These are phyloP conservation scores for Isotomurus palustris DNA, from an alignment of 2,888 invertebrate species.

Conservation along the genomic window DNA sequence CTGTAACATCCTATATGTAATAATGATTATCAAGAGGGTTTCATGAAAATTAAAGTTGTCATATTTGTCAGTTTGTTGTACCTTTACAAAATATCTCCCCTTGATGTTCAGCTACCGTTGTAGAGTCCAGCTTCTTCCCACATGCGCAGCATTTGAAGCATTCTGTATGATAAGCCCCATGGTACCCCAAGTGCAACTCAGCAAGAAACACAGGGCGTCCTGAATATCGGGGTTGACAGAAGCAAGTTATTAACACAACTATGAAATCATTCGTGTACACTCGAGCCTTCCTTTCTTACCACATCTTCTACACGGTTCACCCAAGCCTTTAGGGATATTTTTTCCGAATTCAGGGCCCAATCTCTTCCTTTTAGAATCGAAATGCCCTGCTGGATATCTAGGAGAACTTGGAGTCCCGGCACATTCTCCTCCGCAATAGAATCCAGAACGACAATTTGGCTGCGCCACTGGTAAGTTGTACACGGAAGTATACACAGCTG, in stretches of 20 bases:
- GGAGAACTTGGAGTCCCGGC: constrained; percentile 11
- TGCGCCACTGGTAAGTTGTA: constrained; percentile 8
- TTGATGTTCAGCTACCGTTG: constrained; percentile 95
- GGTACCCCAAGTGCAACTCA: constrained; percentile 28
- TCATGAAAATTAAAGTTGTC: not conserved
- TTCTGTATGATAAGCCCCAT: constrained; percentile 34
- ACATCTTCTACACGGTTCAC: constrained; percentile 32
- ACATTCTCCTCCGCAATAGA: constrained; percentile 8
- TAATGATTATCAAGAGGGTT: not conserved
- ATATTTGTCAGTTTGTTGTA: not conserved
- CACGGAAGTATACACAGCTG: constrained; percentile 5
- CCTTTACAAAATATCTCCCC: constrained; percentile 89
- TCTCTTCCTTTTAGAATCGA: constrained; percentile 8
- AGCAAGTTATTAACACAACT: not conserved
- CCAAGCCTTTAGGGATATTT: constrained; percentile 19
- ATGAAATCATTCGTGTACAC: not conserved
- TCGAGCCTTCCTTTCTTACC: constrained; percentile 11
- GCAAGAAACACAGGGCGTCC: constrained; percentile 30
- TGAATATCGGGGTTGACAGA: not conserved
- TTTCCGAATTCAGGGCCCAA: constrained; percentile 9
- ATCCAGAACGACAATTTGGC: constrained; percentile 10
- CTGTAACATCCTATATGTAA: constrained; percentile 32
- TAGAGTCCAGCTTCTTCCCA: constrained; percentile 88
- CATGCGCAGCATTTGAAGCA: constrained; percentile 38
- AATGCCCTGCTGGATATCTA: constrained; percentile 17